These are phyloP conservation scores for Antheraea yamamai DNA, from an alignment of 2,888 invertebrate genomes.

Conservation along the genomic window DNA sequence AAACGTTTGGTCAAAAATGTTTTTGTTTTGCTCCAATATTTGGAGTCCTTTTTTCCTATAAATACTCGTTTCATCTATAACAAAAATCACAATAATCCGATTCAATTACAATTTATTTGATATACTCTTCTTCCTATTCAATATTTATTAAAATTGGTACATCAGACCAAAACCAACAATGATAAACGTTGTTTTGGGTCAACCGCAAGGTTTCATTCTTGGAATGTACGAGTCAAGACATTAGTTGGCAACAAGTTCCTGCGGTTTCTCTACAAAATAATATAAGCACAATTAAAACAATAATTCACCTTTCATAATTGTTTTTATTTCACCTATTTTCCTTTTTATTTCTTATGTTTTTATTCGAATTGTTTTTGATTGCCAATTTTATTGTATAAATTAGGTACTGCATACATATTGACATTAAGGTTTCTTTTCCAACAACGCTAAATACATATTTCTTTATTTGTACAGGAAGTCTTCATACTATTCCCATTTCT, in stretches of 20 bases:
- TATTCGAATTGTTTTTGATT: background rate
- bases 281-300: conserved; percentile 3
- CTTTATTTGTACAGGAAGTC: too few relatives aligned
- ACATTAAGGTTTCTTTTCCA: too few relatives aligned
- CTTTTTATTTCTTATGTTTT: background rate
- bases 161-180: background rate
- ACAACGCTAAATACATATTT: too few relatives aligned
- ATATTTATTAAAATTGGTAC: background rate
- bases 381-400: too few relatives aligned
- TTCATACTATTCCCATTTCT: too few relatives aligned
- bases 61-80: background rate
- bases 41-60: background rate
- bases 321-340: too few relatives aligned
- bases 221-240: background rate
- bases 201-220: conserved; percentile 12
- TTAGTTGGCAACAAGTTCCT: background rate
- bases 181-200: conserved; percentile 1
- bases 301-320: background rate
- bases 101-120: background rate
- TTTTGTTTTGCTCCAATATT: background rate
- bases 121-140: background rate
- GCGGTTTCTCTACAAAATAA: conserved; percentile 11
- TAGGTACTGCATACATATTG: too few relatives aligned
- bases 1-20: background rate
- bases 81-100: background rate